Base-by-base conservation (phyloP, 1,140 invertebrate species). In the Atopsyche davidsoni region DNA sequence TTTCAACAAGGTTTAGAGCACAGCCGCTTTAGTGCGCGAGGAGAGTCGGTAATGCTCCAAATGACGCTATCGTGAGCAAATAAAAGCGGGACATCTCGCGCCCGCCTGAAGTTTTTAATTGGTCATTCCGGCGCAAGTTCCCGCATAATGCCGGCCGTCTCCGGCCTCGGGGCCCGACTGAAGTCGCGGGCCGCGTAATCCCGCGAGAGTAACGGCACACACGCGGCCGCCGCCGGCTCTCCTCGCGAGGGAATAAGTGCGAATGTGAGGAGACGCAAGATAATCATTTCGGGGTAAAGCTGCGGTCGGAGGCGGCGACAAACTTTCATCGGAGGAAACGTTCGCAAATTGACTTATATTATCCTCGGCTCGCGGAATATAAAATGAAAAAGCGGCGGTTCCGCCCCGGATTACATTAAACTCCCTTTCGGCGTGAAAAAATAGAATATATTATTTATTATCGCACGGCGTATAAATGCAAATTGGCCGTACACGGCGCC, bases 401-500 rank as follows among this genome's bases (percentile, higher is more conserved):
- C 44, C 39, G 35, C 38, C 21, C 18, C 42, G 51, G 51, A 53
- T 53, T 57, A 53, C 55, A 57, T 57, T 57, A 51, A 57, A 57
- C 51, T 57, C 47, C 55, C 55, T 57, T 53, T 53, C 55, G 47
- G 55, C 55, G 55, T 57, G 55, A 57, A 57, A 57, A 53, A 57
- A 57, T 57, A 57, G 55, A 57, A 57, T 57, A 57, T 57, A 57
- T 57, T 57, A 57, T 57, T 57, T 57, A 57, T 57, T 57, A 57
- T 57, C 46, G 51, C 51, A 50, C 36, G 55, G 46, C 55, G 55
- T 57, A 57, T 57, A 53, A 57, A 57, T 57, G 55, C 55, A 57
- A 57, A 57, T 57, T 53, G 55, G 36, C 46, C 40, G 48, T 43
- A 44, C 25, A 51, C 40, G n/a, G 14, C 40, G 42, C 25, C 41